A percentile compares a stretch with the other conserved stretches of the same genome.
Conservation (phyloP, 1,140 invertebrate genomes). For the Vanessa tameamea region DNA sequence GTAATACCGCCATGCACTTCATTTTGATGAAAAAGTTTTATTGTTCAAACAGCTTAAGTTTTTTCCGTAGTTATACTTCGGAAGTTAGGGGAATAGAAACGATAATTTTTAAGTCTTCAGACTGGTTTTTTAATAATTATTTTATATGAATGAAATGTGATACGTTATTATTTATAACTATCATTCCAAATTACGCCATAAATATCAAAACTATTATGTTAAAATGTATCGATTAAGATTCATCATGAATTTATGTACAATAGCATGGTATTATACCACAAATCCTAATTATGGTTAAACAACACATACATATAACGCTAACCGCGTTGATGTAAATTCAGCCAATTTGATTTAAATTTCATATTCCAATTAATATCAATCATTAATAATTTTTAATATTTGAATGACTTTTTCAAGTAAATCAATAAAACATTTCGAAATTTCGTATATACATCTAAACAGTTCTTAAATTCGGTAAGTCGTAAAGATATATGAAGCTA, state of each 20-base stretch:
- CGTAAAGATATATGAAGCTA: slow-evolving; percentile 46
- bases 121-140: no score
- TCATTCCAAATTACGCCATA: no score
- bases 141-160: no score
- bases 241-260: slow-evolving; percentile 1
- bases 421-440: slow-evolving; percentile 16
- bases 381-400: neutral
- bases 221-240: neutral
- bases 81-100: neutral
- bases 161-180: no score
- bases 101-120: no score
- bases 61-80: neutral
- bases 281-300: slow-evolving; percentile 2
- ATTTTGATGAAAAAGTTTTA: neutral
- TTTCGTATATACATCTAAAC: slow-evolving; percentile 12
- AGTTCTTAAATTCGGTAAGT: slow-evolving; percentile 35
- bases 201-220: no score
- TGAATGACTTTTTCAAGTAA: neutral
- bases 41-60: neutral
- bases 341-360: neutral
- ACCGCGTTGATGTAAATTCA: neutral
- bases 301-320: neutral
- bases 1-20: slow-evolving; percentile 8
- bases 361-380: no score
- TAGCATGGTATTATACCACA: neutral